phyloP scores from a whole-genome alignment of 2,113 vertebrate genomes.

The Mionectes macconnelli region DNA sequence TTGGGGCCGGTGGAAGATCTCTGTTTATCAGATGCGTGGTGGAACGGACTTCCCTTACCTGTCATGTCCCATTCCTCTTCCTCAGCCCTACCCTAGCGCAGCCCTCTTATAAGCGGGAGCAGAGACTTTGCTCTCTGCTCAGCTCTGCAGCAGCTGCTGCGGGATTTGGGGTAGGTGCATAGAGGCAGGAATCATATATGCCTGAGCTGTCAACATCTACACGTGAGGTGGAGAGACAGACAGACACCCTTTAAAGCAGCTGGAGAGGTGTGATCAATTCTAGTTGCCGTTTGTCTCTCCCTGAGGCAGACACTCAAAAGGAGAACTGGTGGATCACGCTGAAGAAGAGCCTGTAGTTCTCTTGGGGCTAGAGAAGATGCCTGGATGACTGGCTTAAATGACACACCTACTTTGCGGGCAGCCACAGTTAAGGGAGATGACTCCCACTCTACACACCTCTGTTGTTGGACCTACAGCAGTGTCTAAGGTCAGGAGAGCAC shows the following conservation, averaged over 20 bases:
- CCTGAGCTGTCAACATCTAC: neutral
- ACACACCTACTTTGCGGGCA: neutral
- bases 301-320: neutral
- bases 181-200: neutral
- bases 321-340: neutral
- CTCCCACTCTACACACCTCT: neutral
- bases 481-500: neutral
- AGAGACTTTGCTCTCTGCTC: neutral
- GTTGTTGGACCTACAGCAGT: neutral
- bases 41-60: conserved; percentile 42
- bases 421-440: neutral
- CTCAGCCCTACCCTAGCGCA: neutral
- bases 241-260: neutral
- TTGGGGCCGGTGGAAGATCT: conserved; percentile 36
- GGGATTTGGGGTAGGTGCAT: neutral
- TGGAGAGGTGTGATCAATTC: neutral
- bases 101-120: neutral
- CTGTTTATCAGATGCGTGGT: conserved; percentile 26
- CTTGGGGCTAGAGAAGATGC: neutral
- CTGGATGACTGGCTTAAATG: neutral
- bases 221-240: neutral
- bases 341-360: neutral
- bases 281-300: neutral
- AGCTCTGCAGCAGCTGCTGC: neutral
- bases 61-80: conserved; percentile 30